Evolutionary conservation across 2,113 vertebrate genomes (phyloP).

Genomic region (Nesospiza acunhae): DNA sequence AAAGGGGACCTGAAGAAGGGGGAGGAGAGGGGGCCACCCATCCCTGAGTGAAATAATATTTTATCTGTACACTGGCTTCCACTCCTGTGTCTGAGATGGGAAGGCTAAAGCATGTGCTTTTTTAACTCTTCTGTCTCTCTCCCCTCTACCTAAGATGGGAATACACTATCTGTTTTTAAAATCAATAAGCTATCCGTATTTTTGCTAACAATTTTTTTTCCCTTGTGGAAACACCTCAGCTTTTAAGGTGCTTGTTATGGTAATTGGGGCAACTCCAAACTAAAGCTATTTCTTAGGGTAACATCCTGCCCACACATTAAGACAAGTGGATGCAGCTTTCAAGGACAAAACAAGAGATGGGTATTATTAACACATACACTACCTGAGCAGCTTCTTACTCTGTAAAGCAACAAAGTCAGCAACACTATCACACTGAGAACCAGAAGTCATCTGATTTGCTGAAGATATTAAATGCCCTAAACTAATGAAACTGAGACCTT

Average conservation of each 20-base stretch:
- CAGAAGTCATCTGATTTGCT: neutral
- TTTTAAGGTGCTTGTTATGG: neutral
- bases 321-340: neutral
- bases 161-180: neutral
- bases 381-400: neutral
- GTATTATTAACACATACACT: neutral
- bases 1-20: neutral
- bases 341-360: neutral
- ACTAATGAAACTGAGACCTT: neutral
- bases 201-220: neutral
- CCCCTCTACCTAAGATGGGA: neutral
- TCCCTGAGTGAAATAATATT: neutral
- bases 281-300: neutral
- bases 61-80: neutral
- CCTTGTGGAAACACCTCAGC: neutral
- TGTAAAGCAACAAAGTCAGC: neutral
- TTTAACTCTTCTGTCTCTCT: neutral
- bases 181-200: neutral
- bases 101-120: neutral
- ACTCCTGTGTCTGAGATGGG: neutral
- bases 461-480: neutral
- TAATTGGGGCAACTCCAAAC: neutral
- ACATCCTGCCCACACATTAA: neutral
- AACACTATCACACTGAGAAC: neutral
- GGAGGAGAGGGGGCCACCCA: neutral